phyloP scores from a whole-genome alignment of 2,113 vertebrate genomes.

The Microcebus griseorufus region DNA sequence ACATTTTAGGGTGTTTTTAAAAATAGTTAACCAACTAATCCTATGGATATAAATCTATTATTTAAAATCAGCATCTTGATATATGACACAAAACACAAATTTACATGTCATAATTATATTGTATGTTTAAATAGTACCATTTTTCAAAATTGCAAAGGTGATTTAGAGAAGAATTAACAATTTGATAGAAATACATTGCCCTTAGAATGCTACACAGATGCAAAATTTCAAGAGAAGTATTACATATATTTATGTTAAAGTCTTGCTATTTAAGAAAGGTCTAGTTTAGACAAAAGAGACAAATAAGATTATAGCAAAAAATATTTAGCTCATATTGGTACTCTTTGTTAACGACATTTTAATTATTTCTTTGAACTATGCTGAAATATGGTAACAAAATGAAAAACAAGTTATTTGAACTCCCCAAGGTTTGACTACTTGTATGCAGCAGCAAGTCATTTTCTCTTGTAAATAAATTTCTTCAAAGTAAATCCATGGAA shows the following conservation, averaged over 20 bases:
- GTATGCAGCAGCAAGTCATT: not conserved
- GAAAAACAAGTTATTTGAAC: not conserved
- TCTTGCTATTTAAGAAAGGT: not conserved
- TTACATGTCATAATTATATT: not conserved
- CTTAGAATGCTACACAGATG: not conserved
- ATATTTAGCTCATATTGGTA: not conserved
- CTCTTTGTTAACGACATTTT: not conserved
- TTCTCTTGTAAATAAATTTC: not conserved
- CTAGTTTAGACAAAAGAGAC: not conserved
- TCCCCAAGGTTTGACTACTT: not conserved
- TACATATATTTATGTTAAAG: not conserved
- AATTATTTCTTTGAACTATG: not conserved
- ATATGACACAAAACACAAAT: not conserved
- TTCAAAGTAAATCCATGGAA: not conserved
- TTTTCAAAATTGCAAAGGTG: conserved; percentile 35
- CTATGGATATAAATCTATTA: not conserved
- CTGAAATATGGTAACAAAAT: not conserved
- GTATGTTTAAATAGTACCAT: not conserved
- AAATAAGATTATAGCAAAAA: not conserved
- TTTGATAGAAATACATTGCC: not conserved
- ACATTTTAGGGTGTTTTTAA: not conserved
- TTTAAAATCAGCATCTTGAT: not conserved
- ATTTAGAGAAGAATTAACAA: conserved; percentile 1
- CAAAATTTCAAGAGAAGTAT: not conserved
- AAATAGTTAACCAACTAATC: not conserved